Conservation (phyloP, 2,888 invertebrate genomes). For the Oscheius sp. region DNA sequence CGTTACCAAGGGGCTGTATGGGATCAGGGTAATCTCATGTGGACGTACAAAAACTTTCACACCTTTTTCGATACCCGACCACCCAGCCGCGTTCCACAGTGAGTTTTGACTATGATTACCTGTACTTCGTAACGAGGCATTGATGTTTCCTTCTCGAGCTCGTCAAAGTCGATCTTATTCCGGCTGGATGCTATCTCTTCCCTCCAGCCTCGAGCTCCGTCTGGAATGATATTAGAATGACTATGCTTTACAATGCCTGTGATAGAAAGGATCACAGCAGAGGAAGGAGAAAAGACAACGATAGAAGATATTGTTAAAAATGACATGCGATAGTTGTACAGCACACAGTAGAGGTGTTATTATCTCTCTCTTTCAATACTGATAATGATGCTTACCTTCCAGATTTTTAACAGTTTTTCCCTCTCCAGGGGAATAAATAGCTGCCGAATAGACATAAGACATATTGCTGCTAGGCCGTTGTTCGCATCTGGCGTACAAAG, state of each 20-base stretch:
- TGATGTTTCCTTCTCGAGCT: conserved; percentile 41
- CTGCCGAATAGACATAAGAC: conserved; percentile 61
- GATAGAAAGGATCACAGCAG: neutral
- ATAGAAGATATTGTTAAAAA: neutral
- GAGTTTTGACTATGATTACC: conserved; percentile 22
- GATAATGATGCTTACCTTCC: conserved; percentile 41
- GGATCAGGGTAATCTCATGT: conserved; percentile 12
- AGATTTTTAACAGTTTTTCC: conserved; percentile 54
- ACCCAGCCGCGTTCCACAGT: neutral
- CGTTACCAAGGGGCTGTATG: conserved; percentile 5
- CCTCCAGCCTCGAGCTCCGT: conserved; percentile 53
- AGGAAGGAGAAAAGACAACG: neutral
- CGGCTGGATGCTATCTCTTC: conserved; percentile 55
- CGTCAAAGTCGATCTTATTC: conserved; percentile 55
- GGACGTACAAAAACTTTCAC: conserved; percentile 20
- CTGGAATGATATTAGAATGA: conserved; percentile 37
- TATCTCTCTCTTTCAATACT: neutral
- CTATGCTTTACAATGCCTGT: no score
- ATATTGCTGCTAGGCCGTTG: conserved; percentile 30
- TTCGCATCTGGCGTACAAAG: conserved; percentile 4
- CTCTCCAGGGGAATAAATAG: conserved; percentile 61
- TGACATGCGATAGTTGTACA: neutral
- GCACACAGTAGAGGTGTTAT: conserved; percentile 11
- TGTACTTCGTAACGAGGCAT: conserved; percentile 38
- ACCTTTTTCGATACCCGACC: conserved; percentile 3